Evolutionary conservation across 2,888 invertebrate species (phyloP), one percentile per base, ranked within the genome.

Genomic region (Diloba caeruleocephala): DNA sequence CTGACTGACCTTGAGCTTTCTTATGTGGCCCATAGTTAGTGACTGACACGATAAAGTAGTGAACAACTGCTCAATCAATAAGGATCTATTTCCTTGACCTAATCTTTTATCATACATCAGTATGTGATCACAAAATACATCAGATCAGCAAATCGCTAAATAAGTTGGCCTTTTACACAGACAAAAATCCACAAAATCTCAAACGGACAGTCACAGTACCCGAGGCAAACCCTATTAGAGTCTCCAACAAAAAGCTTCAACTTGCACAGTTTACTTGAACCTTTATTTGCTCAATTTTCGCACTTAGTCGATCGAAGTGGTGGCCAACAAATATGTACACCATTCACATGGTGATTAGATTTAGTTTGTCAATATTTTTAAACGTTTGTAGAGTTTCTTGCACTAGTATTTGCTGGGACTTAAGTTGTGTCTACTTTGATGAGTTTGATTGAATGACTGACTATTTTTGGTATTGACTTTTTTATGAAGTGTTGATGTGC

Each of bases 181-280:
- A 21, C 21, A 19, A 28, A 50, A 58, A 34, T 61, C 45, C 39
- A 9, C 14, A 15, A 41, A 33, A 55, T 44, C 14, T 13, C 21
- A 15, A 51, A 54, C 8, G 10, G 3, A 25, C 7, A n/a, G 53
- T 38, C 51, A 58, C 41, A 42, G 42, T 55, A 53, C 19, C n/a
- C 4, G 17, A 56, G 7, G 55, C 45, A 69, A 71, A 73, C 71
- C 54, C 63, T 65, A 71, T 75, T 71, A 76, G 49, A 61, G 46
- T 41, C 45, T 46, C 59, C 56, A 55, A 51, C 61, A 52, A 61
- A 70, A 57, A 50, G 57, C 33, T 54, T 49, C 52, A 49, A 65
- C 56, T 61, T 62, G 56, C 50, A 17, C 38, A 54, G 52, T 57
- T 61, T 50, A 50, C 53, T 57, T 54, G 14, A 53, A 52, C 53